A percentile compares a stretch with the other conserved stretches of the same genome.
phyloP scores from a whole-genome alignment of 2,113 vertebrate genomes.

The Psilopogon haemacephalus region DNA sequence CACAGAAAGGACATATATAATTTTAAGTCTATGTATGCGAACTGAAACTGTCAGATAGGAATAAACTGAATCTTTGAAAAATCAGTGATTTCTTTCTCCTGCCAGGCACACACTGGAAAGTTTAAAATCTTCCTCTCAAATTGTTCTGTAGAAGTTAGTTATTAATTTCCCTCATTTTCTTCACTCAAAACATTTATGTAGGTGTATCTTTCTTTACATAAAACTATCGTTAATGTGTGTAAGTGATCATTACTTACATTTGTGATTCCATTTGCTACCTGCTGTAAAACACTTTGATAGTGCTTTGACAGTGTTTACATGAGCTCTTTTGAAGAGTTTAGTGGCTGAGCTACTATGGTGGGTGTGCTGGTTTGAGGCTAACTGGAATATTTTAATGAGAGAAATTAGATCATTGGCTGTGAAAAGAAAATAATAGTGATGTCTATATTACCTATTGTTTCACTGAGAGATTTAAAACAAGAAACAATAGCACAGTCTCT shows the following conservation, averaged over 20 bases:
- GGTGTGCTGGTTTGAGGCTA: too few species aligned
- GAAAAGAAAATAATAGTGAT: too few species aligned
- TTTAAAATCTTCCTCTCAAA: neutral
- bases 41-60: neutral
- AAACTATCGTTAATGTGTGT: neutral
- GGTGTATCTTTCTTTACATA: neutral
- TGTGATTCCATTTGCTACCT: neutral
- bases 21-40: neutral
- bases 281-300: neutral
- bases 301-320: neutral
- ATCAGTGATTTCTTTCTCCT: neutral
- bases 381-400: too few species aligned
- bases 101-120: neutral
- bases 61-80: neutral
- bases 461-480: too few species aligned
- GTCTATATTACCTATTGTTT: too few species aligned
- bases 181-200: neutral
- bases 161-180: neutral
- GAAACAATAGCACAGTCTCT: too few species aligned
- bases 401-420: too few species aligned
- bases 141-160: neutral
- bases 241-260: neutral
- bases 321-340: neutral
- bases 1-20: accelerated
- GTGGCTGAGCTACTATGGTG: neutral